A percentile compares a stretch with the other conserved stretches of the same genome.
These are phyloP conservation scores for Diploptera punctata DNA, from an alignment of 2,888 invertebrate species.

Conservation along the genomic window DNA sequence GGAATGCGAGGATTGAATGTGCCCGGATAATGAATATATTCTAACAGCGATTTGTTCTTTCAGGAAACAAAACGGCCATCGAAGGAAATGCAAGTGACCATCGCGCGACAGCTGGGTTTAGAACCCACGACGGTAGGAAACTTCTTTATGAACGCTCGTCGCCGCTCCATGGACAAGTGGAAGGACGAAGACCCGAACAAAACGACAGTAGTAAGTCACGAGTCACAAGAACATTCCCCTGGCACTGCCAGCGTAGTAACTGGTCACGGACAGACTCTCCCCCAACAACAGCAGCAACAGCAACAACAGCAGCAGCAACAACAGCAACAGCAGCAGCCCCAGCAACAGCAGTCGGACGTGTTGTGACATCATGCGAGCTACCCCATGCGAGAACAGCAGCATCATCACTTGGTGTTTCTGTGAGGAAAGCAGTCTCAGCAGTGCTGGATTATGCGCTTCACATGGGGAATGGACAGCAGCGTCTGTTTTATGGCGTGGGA, in stretches of 20 bases:
- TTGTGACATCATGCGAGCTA: constrained; percentile 47
- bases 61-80: constrained; percentile 99
- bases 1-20: no score
- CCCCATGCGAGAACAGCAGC: constrained; percentile 43
- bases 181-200: constrained; percentile 87
- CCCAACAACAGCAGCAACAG: constrained; percentile 38
- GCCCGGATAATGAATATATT: no score
- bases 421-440: constrained; percentile 31
- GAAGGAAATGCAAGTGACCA: constrained; percentile 99
- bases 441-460: neutral
- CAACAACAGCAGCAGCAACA: constrained; percentile 39
- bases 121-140: constrained; percentile 99
- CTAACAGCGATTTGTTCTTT: neutral
- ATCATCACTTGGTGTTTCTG: constrained; percentile 45
- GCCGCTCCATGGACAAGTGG: constrained; percentile 98
- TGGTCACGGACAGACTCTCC: constrained; percentile 34
- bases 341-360: constrained; percentile 43
- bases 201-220: constrained; percentile 36
- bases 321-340: constrained; percentile 37
- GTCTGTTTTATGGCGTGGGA: constrained; percentile 18
- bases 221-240: constrained; percentile 37
- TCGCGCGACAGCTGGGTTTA: constrained; percentile 94
- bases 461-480: constrained; percentile 15
- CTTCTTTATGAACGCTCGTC: constrained; percentile 99
- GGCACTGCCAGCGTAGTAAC: constrained; percentile 39